A percentile compares a stretch with the other conserved stretches of the same genome.
These are phyloP conservation scores for Amiota mariae DNA, from an alignment of 2,888 invertebrate genomes.

Conservation along the genomic window DNA sequence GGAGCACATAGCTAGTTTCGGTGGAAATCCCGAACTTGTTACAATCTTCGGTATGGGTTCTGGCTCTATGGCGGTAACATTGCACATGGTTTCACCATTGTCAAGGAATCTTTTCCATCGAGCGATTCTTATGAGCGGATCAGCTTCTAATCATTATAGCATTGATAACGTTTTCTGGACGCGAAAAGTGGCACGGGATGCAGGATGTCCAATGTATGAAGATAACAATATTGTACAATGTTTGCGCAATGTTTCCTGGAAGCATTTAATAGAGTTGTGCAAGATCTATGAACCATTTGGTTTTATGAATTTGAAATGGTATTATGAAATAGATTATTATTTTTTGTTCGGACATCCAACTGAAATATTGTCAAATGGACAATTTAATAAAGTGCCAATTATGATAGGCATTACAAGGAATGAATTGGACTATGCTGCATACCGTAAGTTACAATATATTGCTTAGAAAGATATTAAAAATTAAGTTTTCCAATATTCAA, in stretches of 20 bases:
- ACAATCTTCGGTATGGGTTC: constrained; percentile 78
- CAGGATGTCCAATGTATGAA: constrained; percentile 77
- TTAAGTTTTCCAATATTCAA: too few species aligned
- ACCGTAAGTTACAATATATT: constrained; percentile 52
- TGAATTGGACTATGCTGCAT: constrained; percentile 74
- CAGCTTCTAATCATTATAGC: constrained; percentile 75
- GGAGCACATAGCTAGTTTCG: constrained; percentile 78
- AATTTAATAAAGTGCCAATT: constrained; percentile 77
- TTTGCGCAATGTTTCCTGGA: constrained; percentile 67
- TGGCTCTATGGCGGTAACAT: constrained; percentile 74
- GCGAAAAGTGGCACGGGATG: constrained; percentile 76
- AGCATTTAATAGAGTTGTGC: constrained; percentile 54
- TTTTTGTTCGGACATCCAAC: constrained; percentile 77
- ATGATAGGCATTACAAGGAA: constrained; percentile 78
- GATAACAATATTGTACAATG: constrained; percentile 76
- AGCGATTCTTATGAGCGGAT: constrained; percentile 80
- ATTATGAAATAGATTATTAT: constrained; percentile 77
- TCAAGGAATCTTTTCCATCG: constrained; percentile 80
- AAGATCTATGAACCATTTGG: constrained; percentile 57
- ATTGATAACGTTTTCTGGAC: constrained; percentile 75
- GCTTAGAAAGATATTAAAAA: background rate
- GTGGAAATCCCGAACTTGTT: constrained; percentile 78
- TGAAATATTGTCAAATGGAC: constrained; percentile 74
- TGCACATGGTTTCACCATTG: constrained; percentile 78
- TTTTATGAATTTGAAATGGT: constrained; percentile 66